phyloP scores from a whole-genome alignment of 2,888 invertebrate genomes.

The Hypsopygia costalis region DNA sequence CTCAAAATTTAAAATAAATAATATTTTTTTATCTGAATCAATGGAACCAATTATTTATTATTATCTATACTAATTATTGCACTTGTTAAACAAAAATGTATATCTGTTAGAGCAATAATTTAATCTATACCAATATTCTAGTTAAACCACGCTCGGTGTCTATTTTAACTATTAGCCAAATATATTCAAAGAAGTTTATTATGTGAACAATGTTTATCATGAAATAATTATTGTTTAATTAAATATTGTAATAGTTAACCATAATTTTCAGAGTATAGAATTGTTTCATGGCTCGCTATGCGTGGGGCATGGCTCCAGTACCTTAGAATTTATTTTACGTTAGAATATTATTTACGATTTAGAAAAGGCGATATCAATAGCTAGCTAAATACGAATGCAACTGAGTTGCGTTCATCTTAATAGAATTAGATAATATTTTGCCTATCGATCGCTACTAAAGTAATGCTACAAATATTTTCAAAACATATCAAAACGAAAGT shows the following conservation, averaged over 20 bases:
- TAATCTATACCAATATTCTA: constrained; percentile 49
- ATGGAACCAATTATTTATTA: constrained; percentile 56
- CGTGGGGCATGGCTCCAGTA: constrained; percentile 2
- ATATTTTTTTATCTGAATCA: constrained; percentile 33
- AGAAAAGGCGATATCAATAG: constrained; percentile 16
- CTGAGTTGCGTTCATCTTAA: constrained; percentile 9
- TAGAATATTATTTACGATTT: constrained; percentile 15
- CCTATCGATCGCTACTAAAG: constrained; percentile 11
- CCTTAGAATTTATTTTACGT: constrained; percentile 6
- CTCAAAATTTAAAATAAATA: constrained; percentile 20
- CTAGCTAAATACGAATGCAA: constrained; percentile 13
- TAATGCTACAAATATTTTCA: constrained; percentile 1
- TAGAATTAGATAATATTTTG: constrained; percentile 14
- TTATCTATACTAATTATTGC: constrained; percentile 37
- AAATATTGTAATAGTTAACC: constrained; percentile 7
- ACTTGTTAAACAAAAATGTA: constrained; percentile 58
- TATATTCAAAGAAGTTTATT: constrained; percentile 20
- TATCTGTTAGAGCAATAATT: constrained; percentile 67
- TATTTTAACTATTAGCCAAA: constrained; percentile 49
- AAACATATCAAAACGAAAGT: constrained; percentile 73
- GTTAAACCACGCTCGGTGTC: constrained; percentile 54
- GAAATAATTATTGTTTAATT: constrained; percentile 15
- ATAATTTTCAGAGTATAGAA: constrained; percentile 11
- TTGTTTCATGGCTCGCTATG: constrained; percentile 5
- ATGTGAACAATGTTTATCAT: constrained; percentile 18